Conservation (phyloP, 30 jellyfish, hydroid and myxozoan species). For the Pelagia noctiluca region DNA sequence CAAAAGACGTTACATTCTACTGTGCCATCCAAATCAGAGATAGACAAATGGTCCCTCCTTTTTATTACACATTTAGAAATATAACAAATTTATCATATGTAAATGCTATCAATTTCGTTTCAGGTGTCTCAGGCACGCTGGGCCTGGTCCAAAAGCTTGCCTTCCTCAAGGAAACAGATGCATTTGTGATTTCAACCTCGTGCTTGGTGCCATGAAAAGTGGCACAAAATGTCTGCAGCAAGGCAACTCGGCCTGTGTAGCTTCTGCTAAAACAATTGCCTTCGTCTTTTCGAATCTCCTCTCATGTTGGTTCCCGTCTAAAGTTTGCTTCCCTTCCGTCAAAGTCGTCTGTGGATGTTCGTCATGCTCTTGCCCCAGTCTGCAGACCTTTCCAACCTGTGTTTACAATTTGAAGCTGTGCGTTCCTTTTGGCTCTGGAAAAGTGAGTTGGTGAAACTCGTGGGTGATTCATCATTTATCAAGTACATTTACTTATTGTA, state of each 20-base stretch:
- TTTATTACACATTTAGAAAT: too few relatives aligned
- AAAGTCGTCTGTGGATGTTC: slow-evolving; percentile 67
- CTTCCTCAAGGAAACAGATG: slow-evolving; percentile 83
- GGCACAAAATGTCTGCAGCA: slow-evolving; percentile 29
- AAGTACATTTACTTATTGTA: too few relatives aligned
- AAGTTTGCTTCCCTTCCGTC: slow-evolving; percentile 69
- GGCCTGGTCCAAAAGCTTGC: slow-evolving; percentile 83
- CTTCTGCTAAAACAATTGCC: slow-evolving; percentile 49
- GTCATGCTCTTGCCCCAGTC: slow-evolving; percentile 73
- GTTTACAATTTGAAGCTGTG: slow-evolving; percentile 57
- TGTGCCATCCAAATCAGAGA: too few relatives aligned
- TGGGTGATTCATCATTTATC: too few relatives aligned
- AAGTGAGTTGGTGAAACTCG: slow-evolving; percentile 56
- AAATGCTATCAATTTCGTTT: background rate
- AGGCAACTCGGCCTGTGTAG: slow-evolving; percentile 61
- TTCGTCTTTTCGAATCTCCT: slow-evolving; percentile 36
- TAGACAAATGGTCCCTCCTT: too few relatives aligned
- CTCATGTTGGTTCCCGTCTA: slow-evolving; percentile 84
- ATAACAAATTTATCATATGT: background rate
- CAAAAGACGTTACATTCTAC: too few relatives aligned
- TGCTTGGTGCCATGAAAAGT: slow-evolving; percentile 42
- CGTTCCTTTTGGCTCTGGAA: slow-evolving; percentile 86
- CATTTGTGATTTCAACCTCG: slow-evolving; percentile 68
- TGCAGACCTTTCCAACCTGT: slow-evolving; percentile 49
- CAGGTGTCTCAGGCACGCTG: slow-evolving; percentile 65